Conservation (phyloP, 2,797 vertebrate species). For the Lepilemur ruficaudatus region DNA sequence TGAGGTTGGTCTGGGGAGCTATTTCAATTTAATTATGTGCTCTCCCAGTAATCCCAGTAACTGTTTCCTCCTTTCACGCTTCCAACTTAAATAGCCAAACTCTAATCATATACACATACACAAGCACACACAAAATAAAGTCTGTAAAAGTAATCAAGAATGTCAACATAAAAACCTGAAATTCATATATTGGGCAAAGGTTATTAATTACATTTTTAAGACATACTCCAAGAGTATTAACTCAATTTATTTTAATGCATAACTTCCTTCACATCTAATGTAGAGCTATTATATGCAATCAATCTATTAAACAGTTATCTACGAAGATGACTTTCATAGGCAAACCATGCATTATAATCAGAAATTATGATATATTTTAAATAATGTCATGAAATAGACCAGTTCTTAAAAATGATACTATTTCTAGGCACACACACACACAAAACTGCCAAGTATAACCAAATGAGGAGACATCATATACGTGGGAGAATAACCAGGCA, state of each 20-base stretch:
- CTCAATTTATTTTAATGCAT: neutral
- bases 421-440: neutral
- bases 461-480: neutral
- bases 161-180: neutral
- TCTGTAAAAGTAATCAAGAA: slow-evolving; percentile 3
- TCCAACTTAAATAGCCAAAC: slow-evolving; percentile 8
- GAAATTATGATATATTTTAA: neutral
- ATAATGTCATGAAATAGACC: neutral
- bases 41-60: neutral
- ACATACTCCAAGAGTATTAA: slow-evolving; percentile 14
- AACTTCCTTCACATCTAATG: slow-evolving; percentile 27
- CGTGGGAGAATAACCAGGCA: neutral
- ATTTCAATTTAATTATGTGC: neutral
- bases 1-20: neutral
- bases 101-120: neutral
- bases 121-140: neutral
- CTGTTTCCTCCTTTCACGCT: neutral
- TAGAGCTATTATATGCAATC: neutral
- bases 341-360: slow-evolving; percentile 10
- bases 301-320: slow-evolving; percentile 19
- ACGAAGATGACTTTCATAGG: neutral
- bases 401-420: slow-evolving; percentile 7
- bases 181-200: slow-evolving; percentile 8
- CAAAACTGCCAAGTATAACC: neutral
- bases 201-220: neutral